Base-by-base conservation (phyloP, 1,140 invertebrate species). In the Bradysia coprophila region DNA sequence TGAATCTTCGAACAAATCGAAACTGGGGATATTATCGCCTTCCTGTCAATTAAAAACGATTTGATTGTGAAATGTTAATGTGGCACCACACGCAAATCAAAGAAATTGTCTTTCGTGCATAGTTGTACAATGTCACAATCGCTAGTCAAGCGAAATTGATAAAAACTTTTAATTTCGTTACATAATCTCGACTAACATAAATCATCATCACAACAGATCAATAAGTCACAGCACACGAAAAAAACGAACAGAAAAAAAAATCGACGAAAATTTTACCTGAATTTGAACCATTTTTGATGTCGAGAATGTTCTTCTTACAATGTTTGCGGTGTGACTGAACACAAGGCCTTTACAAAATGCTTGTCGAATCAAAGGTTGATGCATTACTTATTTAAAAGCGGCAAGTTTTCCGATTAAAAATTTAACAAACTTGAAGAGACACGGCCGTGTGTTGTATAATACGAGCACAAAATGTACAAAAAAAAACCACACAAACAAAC, bases 1-100 rank as follows among this genome's bases (percentile, higher is more conserved):
- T 2, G 76, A 76, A 54, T 82, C 76, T 65, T 94, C 86, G 50
- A 72, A 90, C 4, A 95, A 63, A 51, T 86, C 80, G 21, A 83
- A 72, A 32, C 64, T 65, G 8, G 91, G 91, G 46, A 95, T 48
- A 49, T 71, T 69, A 52, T 91, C 83, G 52, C 89, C 89, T 59
- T 85, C 76, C 86, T 91, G 46, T 45, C 65, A 63, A 28, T 32
- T 15, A 22, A 23, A 20, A 22, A 41, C 24, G 16, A 44, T 39
- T 24, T 21, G 34, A 15, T 24, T 13, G 21, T 11, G 4, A 21
- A n/a, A 31, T 28, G 15, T 22, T 15, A 32, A 28, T 9, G 38
- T 10, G 38, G 21, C 19, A 40, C 21, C 13, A 39, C 8, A 39
- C n/a, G 24, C 13, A 21, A 2, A 39, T 33, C 11, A 36, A 38